Conservation (phyloP, 2,113 vertebrate species). For the Illadopsis cleaveri region DNA sequence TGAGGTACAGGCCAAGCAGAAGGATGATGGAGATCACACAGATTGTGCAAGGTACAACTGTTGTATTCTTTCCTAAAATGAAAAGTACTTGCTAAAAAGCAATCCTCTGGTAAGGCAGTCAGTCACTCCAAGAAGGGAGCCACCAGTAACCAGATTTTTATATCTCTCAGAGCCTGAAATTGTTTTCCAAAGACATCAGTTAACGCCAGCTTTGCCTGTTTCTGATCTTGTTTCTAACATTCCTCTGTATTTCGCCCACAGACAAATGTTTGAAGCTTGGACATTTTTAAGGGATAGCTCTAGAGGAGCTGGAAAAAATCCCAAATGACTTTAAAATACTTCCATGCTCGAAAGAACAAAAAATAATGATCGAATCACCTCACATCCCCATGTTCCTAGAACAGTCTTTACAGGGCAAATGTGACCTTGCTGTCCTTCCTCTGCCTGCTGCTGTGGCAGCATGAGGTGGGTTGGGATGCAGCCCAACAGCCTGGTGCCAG, state of each 20-base stretch:
- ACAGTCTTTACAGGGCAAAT: accelerated
- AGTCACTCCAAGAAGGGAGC: background rate
- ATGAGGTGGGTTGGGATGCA: accelerated
- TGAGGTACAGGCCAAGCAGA: background rate
- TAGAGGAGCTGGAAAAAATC: background rate
- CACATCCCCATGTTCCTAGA: background rate
- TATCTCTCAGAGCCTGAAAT: background rate
- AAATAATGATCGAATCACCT: background rate
- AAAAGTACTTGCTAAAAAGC: background rate
- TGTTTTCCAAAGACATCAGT: background rate
- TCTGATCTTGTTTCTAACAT: background rate
- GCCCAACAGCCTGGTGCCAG: background rate
- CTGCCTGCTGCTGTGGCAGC: background rate
- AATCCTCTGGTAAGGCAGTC: background rate
- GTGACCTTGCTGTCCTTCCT: background rate
- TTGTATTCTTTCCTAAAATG: background rate
- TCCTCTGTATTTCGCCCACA: background rate
- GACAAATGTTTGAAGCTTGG: background rate
- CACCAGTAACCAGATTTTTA: background rate
- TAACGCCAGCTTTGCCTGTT: background rate
- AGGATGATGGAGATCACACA: background rate
- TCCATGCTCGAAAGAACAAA: background rate
- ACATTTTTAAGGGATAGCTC: background rate
- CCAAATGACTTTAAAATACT: background rate
- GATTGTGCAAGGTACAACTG: background rate